A percentile compares a stretch with the other conserved stretches of the same genome.
Conservation (phyloP, 2,113 vertebrate genomes). For the Notarius lentiginosus region DNA sequence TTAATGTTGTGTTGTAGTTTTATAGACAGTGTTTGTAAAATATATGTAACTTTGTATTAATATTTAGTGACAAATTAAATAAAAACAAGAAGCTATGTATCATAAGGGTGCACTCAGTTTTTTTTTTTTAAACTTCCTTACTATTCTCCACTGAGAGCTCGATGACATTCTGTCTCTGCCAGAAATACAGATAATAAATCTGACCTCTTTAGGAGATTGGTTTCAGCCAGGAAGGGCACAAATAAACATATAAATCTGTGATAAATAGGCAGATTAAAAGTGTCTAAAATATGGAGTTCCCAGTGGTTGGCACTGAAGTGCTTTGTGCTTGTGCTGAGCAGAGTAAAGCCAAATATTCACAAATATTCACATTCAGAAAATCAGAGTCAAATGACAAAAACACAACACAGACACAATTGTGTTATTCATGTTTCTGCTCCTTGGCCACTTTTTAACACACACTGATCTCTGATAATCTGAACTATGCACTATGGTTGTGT, state of each 20-base stretch:
- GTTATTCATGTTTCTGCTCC: not conserved
- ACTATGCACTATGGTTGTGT: not conserved
- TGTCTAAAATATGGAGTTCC: conserved; percentile 44
- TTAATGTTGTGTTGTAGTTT: not conserved
- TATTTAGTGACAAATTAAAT: not conserved
- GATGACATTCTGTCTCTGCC: conserved; percentile 46
- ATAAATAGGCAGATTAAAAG: conserved; percentile 61
- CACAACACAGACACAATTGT: no score
- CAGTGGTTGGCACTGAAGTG: not conserved
- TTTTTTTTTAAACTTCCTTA: not conserved
- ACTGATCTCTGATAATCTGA: not conserved
- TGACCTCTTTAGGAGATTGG: conserved; percentile 61
- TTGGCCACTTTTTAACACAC: not conserved
- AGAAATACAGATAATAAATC: conserved; percentile 59
- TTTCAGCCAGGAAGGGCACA: conserved; percentile 45
- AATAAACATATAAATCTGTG: conserved; percentile 58
- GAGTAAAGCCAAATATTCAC: not conserved
- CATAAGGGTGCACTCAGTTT: not conserved
- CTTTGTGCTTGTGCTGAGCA: not conserved
- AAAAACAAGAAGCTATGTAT: not conserved
- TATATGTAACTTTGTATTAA: not conserved
- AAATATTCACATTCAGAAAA: no score
- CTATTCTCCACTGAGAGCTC: conserved; percentile 19
- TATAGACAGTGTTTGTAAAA: not conserved
- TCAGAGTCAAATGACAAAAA: not conserved